Evolutionary conservation across 1,140 invertebrate genomes (phyloP), one percentile per base, ranked within the genome.

Genomic region (Bombus confusus): DNA sequence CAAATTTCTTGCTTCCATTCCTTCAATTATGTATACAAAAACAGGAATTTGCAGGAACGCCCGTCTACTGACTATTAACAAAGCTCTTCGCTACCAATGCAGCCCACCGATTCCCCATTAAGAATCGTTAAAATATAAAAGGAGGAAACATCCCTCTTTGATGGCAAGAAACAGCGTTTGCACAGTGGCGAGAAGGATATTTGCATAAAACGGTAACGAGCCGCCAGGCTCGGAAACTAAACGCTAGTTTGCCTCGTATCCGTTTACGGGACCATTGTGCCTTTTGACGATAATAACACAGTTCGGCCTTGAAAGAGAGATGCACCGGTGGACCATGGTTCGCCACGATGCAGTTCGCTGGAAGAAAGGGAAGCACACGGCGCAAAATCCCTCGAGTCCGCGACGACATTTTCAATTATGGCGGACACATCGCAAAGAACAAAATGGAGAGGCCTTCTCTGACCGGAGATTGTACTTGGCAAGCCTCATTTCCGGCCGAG

Each of bases 391-490:
- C 80, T 12, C 25, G 80, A 62, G 41, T 47, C 31, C 66, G 69
- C 78, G 59, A 34, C 71, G 79, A 73, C 78, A 85, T 85, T 81
- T 85, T 85, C 84, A 85, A 85, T 85, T 85, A 85, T 75, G n/a
- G 84, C 84, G 59, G 78, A 68, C 71, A 68, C 71, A 75, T 85
- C 59, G 59, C 84, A 80, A 80, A 76, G 84, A 76, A 77, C 39
- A 87, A 86, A 86, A 80, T 57, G 59, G 59, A 73, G 66, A 77
- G 72, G 80, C 80, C 80, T 66, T 81, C 71, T 37, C 68, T 52
- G 80, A 87, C 86, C 88, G 80, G 74, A 90, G 85, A 86, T 79
- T 88, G 80, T 86, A 57, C 62, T 85, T 72, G 80, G 76, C 64
- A 83, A 69, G 80, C 47, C 85, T 86, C 79, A 80, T 85, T 85